Base-by-base conservation (phyloP, 2,888 invertebrate species). In the Altica lythri region DNA sequence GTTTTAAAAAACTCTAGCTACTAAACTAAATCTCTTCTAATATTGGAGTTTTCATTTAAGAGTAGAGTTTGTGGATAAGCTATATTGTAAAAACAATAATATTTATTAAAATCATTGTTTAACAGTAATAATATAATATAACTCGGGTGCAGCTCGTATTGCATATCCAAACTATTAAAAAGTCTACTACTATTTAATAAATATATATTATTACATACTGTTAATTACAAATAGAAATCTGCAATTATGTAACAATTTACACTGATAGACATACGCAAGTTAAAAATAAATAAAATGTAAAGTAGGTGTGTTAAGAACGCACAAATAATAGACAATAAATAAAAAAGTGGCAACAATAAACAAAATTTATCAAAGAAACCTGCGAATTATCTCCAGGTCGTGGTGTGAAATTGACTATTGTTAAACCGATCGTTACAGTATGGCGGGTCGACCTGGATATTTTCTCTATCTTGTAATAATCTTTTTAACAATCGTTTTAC, bases 351-450 rank as follows among this genome's bases (percentile, higher is more conserved):
- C 17, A 35, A 40, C 43, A 43, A 43, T 43, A 43, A 43, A 43
- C 30, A 30, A 43, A 43, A 43, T 29, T 29, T 43, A 29, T 43
- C 29, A 29, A 43, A 14, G 30, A 43, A 43, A 29, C 40, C 19
- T 12, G 40, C 30, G 10, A 43, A 43, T 43, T 43, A 43, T 43
- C 43, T 30, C 19, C 40, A 13, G 40, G 43, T 22, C 30, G n/a
- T n/a, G 43, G 43, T 43, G 43, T 43, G 43, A 43, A 43, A 43
- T 43, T 43, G 18, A 43, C 29, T 43, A 43, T 43, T 43, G 43
- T 43, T 43, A 10, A 27, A 43, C 6, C 8, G 22, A 40, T 40
- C 22, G 25, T 10, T 40, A 19, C 22, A 38, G 19, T 14, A 14
- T 38, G 38, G 38, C 38, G 25, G 40, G 6, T 40, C 40, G 40